Base-by-base conservation (phyloP, 37 sponge, comb jelly and placozoan genomes). In the Spongilla lacustris region DNA sequence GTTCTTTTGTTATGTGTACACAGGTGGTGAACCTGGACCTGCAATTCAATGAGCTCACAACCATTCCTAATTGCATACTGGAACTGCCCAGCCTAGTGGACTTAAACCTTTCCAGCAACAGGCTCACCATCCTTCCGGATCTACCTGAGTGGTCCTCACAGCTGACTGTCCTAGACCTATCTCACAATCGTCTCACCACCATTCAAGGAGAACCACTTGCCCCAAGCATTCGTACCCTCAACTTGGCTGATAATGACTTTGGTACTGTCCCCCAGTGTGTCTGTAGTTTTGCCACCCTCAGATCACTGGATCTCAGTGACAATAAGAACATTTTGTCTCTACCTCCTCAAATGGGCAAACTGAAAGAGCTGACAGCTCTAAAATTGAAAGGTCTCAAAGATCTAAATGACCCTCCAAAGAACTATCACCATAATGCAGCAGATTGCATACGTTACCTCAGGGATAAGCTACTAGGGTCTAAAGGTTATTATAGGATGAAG, bases 401-500 rank as follows among this genome's bases (percentile, higher is more conserved):
- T 50, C 86, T 95, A 80, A 87, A 80, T 30, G 95, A 95, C 75
- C 95, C 95, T 35, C 90, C 90, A 36, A 78, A 48, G 33, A 89
- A 69, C 31, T n/a, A 89, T 3, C 88, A 74, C 19, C n/a, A 50
- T 2, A 80, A 83, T 10, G 67, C 93, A n/a, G 35, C 68, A 2
- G 87, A 89, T 73, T 91, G 94, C 79, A 82, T 95, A 69, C 78
- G 74, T 10, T 93, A 95, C 78, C 92, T 98, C 35, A 87, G 87
- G 38, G 87, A 89, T 73, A 93, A 93, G 86, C 86, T 98, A 0
- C 85, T 92, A 17, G 73, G 88, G 70, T 84, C 90, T 49, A 80
- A 83, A 50, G 90, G 91, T 9, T 93, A 87, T 71, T 98, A 93
- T 71, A 82, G 88, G 36, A 98, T 98, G 98, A 98, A 98, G 81